Base-by-base conservation (phyloP, 2,113 vertebrate species). In the Dicaeum eximium region DNA sequence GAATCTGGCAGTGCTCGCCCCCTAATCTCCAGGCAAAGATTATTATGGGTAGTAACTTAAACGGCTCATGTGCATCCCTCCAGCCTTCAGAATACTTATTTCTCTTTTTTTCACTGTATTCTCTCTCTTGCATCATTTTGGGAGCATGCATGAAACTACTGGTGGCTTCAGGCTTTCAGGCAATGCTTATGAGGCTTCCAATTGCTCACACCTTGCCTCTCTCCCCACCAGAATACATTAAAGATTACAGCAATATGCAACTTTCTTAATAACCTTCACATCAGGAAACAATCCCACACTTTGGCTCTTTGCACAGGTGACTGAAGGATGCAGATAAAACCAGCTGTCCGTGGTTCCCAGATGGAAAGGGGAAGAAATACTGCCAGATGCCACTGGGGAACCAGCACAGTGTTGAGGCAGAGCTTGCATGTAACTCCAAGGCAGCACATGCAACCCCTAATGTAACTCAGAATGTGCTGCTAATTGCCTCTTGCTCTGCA, bases 371-470 rank as follows among this genome's bases (percentile, higher is more conserved):
- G 37, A 57, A 57, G 21, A 51, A 64, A 11, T 6, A 12, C 15
- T 86, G 19, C 16, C 17, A 56, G 33, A 51, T 24, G 16, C 42
- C 22, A 48, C 31, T 2, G 37, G 60, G 9, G 74, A 65, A 61
- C 15, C 11, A 74, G 16, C 0, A 1, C 11, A 77, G 44, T 3
- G 4, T 10, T 0, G 0, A 81, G 12, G 37, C 38, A 48, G 11
- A 6, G 13, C 18, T 51, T 48, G 33, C 7, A 12, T 3, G 0
- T 7, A 37, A 40, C 20, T 53, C n/a, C 28, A 31, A n/a, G 15
- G 31, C 1, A 11, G 13, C 17, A 65, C 1, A 1, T 6, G 5
- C 19, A 51, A 27, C 16, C n/a, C 13, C n/a, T 42, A 88, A 37
- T 0, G 5, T 27, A 47, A 53, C 25, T 53, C 38, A 51, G 44